These are phyloP conservation scores for Falcaria lacertinaria DNA, from an alignment of 2,888 invertebrate species.

Conservation along the genomic window DNA sequence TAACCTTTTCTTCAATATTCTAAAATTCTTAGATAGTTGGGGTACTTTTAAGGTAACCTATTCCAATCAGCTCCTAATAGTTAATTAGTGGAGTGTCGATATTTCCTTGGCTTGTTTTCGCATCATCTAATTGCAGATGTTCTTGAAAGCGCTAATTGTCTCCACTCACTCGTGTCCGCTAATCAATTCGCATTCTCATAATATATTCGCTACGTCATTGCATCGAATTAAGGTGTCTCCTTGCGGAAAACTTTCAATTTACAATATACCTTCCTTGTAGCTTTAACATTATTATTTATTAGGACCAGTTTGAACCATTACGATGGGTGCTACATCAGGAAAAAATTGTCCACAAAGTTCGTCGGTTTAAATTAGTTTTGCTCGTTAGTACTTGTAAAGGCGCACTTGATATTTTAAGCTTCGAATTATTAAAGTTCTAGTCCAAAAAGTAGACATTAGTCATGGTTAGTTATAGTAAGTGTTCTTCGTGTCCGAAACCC, in stretches of 20 bases:
- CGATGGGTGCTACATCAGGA: no score
- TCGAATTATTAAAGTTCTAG: no score
- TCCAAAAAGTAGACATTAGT: neutral
- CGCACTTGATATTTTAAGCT: no score
- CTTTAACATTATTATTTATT: no score
- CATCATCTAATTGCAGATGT: conserved; percentile 46
- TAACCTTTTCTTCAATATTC: no score
- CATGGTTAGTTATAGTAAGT: neutral
- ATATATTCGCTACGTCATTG: conserved; percentile 18
- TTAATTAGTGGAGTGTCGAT: conserved; percentile 15
- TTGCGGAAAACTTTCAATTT: neutral
- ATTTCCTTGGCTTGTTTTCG: conserved; percentile 42
- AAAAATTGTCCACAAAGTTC: no score
- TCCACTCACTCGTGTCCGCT: conserved; percentile 43
- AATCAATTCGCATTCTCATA: conserved; percentile 51
- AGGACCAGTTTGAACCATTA: no score
- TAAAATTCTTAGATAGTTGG: no score
- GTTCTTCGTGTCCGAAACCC: neutral
- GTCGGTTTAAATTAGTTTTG: no score
- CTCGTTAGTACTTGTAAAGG: no score
- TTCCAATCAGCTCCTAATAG: neutral
- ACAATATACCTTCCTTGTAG: neutral
- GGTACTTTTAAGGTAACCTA: neutral
- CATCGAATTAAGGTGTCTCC: no score
- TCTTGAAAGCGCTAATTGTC: conserved; percentile 50